Evolutionary conservation across 2,113 vertebrate species (phyloP), one percentile per base, ranked within the genome.

Genomic region (Lepus timidus): DNA sequence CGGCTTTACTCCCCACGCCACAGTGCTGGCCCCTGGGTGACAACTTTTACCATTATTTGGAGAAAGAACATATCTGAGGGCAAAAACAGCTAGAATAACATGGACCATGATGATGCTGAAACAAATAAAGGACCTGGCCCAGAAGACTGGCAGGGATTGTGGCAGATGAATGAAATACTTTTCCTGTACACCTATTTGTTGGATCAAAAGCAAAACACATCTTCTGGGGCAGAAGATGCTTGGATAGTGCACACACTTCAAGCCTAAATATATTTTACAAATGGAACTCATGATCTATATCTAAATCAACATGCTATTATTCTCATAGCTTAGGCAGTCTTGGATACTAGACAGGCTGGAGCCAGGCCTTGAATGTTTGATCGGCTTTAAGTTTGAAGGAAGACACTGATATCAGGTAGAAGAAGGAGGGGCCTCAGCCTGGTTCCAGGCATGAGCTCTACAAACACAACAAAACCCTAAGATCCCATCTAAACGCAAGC

Each of bases 151-250:
- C 31, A 39, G 62, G 13, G 86, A 55, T 20, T 64, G 44, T 39
- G 36, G 90, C 84, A 80, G 79, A 33, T 58, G 36, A 84, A 93
- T 39, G 27, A 61, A 93, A 67, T 65, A n/a, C 58, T 31, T 79
- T 81, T 39, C 31, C 31, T 12, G 13, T 58, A 44, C 0, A 82
- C 6, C 17, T 49, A 39, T 71, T 61, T 84, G 58, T 39, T 68
- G 11, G 22, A 65, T 65, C 61, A 75, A 90, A 80, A 88, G 23
- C 74, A 70, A 33, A 33, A 62, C 49, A 4, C 58, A 25, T 44
- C 44, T 44, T 44, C 31, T 67, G 10, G 14, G 31, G 31, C 16
- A 89, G 62, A 62, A 55, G 39, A 55, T 58, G 86, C 31, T 31
- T 62, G 51, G 27, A 84, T 65, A 83, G 51, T 36, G 10, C 33